Evolutionary conservation across 1,140 invertebrate species (phyloP), one percentile per base, ranked within the genome.

Genomic region (Maniola jurtina): DNA sequence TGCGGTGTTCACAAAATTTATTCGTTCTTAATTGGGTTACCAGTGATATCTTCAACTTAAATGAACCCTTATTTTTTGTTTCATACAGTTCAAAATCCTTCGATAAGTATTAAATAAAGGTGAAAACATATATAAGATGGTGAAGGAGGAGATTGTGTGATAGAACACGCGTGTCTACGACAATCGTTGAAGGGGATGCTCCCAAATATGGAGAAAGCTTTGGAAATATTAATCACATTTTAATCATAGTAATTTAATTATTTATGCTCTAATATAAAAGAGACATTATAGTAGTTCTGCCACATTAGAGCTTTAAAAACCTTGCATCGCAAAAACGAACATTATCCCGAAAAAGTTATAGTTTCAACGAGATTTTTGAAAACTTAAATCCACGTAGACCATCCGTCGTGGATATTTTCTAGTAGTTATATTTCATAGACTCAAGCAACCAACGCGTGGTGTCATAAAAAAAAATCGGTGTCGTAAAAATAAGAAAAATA

Each of bases 151-250:
- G 84, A 86, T 86, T 69, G 64, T 68, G 76, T 74, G 84, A 87
- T 87, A 87, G 80, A 71, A 83, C 84, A 87, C 84, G 84, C 76
- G 83, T 87, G 83, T 81, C 79, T 65, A 71, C 66, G 71, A 75
- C 80, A 80, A 79, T 66, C 74, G 55, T 57, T 57, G 35, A 40
- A 57, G 78, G 60, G 71, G 64, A 57, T 35, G 70, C 59, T 73
- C 25, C 60, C 54, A 59, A 71, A 38, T 57, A 69, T 77, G 71
- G 74, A 81, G 62, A 61, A 16, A 38, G 58, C 64, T 71, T 68
- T 67, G 55, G 13, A 55, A 63, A 14, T 62, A 48, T 34, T 45
- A 8, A 13, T 13, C 42, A 5, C 2, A 6, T 45, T 45, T 45
- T 40, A 7, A 9, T 40, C 6, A 1, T n/a, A n/a, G n/a, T 6